Evolutionary conservation across 2,888 invertebrate genomes (phyloP).

Genomic region (Plagodis dolabraria): DNA sequence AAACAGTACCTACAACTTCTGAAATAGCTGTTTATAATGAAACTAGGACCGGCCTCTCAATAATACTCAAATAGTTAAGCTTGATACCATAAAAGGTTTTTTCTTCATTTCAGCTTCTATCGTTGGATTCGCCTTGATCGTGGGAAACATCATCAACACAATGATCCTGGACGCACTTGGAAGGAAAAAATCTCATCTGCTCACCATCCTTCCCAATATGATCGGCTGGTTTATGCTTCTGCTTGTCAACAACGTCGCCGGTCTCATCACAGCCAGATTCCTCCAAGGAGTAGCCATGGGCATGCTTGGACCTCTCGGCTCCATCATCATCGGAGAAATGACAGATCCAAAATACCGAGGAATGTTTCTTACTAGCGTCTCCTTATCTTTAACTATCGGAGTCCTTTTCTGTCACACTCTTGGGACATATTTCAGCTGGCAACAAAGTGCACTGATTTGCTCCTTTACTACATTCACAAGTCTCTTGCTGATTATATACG

Average conservation of each 20-base stretch:
- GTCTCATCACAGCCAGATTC: slow-evolving; percentile 80
- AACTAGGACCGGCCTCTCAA: not conserved
- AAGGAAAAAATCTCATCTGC: slow-evolving; percentile 80
- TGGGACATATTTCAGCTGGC: slow-evolving; percentile 86
- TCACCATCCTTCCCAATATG: slow-evolving; percentile 81
- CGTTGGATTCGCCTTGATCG: slow-evolving; percentile 84
- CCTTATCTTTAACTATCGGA: slow-evolving; percentile 86
- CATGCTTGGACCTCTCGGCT: slow-evolving; percentile 80
- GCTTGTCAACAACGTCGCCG: slow-evolving; percentile 70
- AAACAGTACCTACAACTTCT: too few relatives aligned
- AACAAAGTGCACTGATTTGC: slow-evolving; percentile 81
- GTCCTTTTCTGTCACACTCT: slow-evolving; percentile 86
- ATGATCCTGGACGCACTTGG: slow-evolving; percentile 83
- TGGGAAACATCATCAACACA: slow-evolving; percentile 85
- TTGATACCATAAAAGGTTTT: not conserved
- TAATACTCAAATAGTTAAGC: too few relatives aligned
- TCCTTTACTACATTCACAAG: slow-evolving; percentile 78
- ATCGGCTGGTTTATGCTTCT: slow-evolving; percentile 85
- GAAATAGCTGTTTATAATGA: too few relatives aligned
- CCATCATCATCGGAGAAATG: slow-evolving; percentile 86
- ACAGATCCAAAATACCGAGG: slow-evolving; percentile 86
- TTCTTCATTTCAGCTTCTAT: slow-evolving; percentile 82
- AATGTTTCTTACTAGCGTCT: slow-evolving; percentile 85
- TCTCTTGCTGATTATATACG: slow-evolving; percentile 78
- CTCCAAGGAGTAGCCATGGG: slow-evolving; percentile 84